Evolutionary conservation across 92 coral and sea anemone genomes (phyloP).

Genomic region (Umimayanthus chanpuru): DNA sequence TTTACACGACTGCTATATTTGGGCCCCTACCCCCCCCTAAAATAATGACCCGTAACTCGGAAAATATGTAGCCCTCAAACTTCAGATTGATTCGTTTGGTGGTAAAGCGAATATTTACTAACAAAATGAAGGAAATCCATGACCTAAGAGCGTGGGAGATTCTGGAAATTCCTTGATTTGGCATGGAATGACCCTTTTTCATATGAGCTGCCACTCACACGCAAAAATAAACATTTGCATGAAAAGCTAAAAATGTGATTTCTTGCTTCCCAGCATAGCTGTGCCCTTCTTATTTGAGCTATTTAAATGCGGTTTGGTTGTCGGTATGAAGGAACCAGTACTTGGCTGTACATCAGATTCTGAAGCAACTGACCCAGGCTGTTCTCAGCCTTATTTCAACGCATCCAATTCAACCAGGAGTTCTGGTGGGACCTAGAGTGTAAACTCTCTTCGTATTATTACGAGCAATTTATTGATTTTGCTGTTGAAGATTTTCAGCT

Average conservation of each 20-base stretch:
- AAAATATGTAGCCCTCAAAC: background rate
- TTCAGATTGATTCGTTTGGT: background rate
- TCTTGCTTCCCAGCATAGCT: no score
- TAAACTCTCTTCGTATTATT: background rate
- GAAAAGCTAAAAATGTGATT: no score
- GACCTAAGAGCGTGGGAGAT: constrained; percentile 10
- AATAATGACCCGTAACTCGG: no score
- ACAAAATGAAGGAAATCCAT: constrained; percentile 10
- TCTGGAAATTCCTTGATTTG: constrained; percentile 1
- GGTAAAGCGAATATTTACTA: background rate
- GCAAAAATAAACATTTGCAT: no score
- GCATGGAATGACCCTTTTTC: background rate
- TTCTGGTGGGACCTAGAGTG: background rate
- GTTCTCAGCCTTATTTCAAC: background rate
- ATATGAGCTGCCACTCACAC: no score
- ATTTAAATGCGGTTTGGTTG: background rate
- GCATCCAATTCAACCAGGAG: background rate
- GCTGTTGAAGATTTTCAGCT: background rate
- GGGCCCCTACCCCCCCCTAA: background rate
- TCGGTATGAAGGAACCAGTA: background rate
- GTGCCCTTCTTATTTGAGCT: background rate
- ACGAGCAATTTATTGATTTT: constrained; percentile 2
- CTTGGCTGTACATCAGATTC: constrained; percentile 1
- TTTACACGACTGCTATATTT: background rate
- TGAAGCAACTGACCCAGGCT: background rate